Conservation (phyloP, 2,113 vertebrate genomes). For the Syrmaticus mikado region DNA sequence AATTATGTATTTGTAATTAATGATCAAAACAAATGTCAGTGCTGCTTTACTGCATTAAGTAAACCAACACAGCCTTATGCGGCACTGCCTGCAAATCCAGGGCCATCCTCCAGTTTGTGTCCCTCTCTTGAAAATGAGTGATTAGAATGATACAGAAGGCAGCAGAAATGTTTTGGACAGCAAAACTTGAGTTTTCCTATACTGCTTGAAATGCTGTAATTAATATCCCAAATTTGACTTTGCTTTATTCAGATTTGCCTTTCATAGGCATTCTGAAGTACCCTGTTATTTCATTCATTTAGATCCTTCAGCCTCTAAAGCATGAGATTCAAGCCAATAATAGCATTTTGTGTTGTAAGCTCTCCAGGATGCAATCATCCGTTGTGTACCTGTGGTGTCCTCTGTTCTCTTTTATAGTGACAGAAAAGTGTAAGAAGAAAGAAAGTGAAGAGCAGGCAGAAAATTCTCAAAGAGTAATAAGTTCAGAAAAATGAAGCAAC, state of each 20-base stretch:
- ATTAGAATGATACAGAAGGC: background rate
- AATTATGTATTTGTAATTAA: background rate
- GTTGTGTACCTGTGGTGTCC: background rate
- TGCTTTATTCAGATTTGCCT: background rate
- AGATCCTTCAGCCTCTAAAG: background rate
- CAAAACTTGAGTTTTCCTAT: background rate
- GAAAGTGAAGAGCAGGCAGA: background rate
- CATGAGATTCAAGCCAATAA: background rate
- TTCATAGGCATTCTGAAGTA: background rate
- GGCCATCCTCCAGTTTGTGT: background rate
- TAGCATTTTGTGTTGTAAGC: background rate
- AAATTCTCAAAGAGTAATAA: background rate
- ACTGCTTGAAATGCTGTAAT: background rate
- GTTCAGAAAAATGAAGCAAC: background rate
- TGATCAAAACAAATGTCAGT: background rate
- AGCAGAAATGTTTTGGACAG: background rate
- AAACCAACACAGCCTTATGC: background rate
- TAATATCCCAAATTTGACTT: background rate
- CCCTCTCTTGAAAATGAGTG: background rate
- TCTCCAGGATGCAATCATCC: fast-evolving
- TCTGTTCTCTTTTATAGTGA: background rate
- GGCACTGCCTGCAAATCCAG: background rate
- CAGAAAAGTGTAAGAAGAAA: background rate
- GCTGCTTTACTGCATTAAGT: background rate
- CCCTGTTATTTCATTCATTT: background rate